Base-by-base conservation (phyloP, 2,113 vertebrate species). In the Regulus satrapa region DNA sequence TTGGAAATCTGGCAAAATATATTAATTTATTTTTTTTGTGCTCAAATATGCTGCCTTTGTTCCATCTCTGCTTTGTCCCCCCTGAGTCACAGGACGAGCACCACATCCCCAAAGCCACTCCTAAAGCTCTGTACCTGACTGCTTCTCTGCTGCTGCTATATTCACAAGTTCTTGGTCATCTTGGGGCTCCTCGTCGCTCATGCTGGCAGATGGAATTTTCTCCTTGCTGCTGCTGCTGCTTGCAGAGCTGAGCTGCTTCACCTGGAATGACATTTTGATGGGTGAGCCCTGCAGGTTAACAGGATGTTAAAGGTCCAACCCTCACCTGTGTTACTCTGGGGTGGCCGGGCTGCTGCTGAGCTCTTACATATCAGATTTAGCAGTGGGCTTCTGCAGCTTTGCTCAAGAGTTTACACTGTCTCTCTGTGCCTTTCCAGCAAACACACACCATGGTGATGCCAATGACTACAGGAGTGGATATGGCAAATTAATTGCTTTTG, bases 201-300 rank as follows among this genome's bases (percentile, higher is more conserved):
- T 82, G 74, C 85, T 96, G 68, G 95, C 66, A 17, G 98, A 95
- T 1, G 96, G 89, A 28, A 97, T 96, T 91, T 98, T 98, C 54
- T 98, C 97, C 25, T 79, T 96, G 92, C 96, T 73, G 89, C 96
- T 98, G 79, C 97, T 96, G 7, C 97, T 97, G 95, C 98, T 98
- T 55, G 98, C 98, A 4, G 97, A 97, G 97, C 99, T 98, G 23
- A 99, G 97, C 80, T 98, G 96, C 79, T 98, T 97, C 72, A 94
- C 97, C 98, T 98, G 88, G 19, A 98, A 97, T 12, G 75, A 88
- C 25, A 97, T 83, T 83, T 84, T 58, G 61, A 56, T 38, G 48
- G 43, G 36, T 93, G n/a, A 97, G 41, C 11, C 23, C 51, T 77
- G 34, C 31, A 76, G 28, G 67, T 63, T 73, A 67, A 28, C 45